Conservation (phyloP, 2,888 invertebrate genomes). For the Macrosiphum euphorbiae region DNA sequence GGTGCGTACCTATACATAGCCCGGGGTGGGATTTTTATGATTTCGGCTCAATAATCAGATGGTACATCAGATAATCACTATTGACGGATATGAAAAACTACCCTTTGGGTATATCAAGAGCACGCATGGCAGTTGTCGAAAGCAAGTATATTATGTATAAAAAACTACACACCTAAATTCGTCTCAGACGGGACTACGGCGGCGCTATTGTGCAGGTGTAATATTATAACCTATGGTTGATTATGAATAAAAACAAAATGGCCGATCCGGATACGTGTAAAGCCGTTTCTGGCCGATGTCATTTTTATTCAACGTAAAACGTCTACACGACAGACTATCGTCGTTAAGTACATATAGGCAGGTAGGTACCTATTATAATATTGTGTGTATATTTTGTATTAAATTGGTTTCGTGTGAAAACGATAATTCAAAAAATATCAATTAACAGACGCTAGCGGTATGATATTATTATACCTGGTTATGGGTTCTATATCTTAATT, state of each 20-base stretch:
- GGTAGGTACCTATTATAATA: neutral
- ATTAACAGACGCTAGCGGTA: neutral
- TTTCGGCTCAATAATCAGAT: slow-evolving; percentile 7
- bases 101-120: slow-evolving; percentile 22
- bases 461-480: no score
- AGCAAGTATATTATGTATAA: neutral
- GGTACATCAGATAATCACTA: slow-evolving; percentile 38
- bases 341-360: neutral
- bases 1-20: neutral
- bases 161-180: slow-evolving; percentile 12
- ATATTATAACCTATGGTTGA: neutral
- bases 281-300: neutral
- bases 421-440: neutral
- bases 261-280: neutral
- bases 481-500: neutral
- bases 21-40: slow-evolving; percentile 33
- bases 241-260: slow-evolving; percentile 36
- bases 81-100: slow-evolving; percentile 44
- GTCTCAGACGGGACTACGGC: neutral
- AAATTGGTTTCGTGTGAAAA: neutral
- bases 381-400: neutral
- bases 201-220: slow-evolving; percentile 28
- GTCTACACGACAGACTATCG: neutral
- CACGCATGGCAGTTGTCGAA: slow-evolving; percentile 10
- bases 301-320: neutral